phyloP scores from a whole-genome alignment of 1,140 invertebrate genomes.

The Penaeus japonicus region DNA sequence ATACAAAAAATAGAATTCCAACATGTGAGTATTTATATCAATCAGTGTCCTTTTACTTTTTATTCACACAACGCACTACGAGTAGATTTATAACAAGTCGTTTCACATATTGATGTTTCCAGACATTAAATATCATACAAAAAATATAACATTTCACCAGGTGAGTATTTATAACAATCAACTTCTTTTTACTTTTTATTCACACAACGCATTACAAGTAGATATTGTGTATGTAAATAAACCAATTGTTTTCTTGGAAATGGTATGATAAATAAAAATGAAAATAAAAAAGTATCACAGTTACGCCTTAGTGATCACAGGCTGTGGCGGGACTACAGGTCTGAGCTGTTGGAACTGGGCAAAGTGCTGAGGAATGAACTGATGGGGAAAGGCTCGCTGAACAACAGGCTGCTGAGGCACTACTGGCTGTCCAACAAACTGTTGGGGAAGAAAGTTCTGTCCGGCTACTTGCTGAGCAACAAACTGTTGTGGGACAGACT shows the following conservation, averaged over 20 bases:
- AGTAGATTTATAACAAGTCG: neutral
- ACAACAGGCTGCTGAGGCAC: too few species aligned
- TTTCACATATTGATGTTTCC: too few species aligned
- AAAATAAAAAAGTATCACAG: neutral
- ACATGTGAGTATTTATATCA: neutral
- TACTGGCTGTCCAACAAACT: too few species aligned
- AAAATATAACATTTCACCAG: too few species aligned
- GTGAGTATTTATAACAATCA: too few species aligned
- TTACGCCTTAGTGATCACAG: neutral
- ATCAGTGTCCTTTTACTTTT: neutral
- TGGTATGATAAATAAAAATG: neutral
- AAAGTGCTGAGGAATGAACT: conserved; percentile 3
- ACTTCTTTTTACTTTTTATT: too few species aligned
- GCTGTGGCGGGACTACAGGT: too few species aligned
- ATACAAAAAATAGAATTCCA: neutral
- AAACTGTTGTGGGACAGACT: conserved; percentile 24
- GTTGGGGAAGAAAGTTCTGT: too few species aligned
- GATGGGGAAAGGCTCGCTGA: neutral
- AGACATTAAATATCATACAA: too few species aligned
- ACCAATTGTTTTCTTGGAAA: neutral
- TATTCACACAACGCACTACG: neutral
- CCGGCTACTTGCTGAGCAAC: neutral
- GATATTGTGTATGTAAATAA: neutral
- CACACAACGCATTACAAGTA: neutral
- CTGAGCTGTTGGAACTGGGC: neutral